These are phyloP conservation scores for Chondrilla cf. caribensis DNA, from an alignment of 37 sponge, comb jelly and placozoan genomes.

Conservation along the genomic window DNA sequence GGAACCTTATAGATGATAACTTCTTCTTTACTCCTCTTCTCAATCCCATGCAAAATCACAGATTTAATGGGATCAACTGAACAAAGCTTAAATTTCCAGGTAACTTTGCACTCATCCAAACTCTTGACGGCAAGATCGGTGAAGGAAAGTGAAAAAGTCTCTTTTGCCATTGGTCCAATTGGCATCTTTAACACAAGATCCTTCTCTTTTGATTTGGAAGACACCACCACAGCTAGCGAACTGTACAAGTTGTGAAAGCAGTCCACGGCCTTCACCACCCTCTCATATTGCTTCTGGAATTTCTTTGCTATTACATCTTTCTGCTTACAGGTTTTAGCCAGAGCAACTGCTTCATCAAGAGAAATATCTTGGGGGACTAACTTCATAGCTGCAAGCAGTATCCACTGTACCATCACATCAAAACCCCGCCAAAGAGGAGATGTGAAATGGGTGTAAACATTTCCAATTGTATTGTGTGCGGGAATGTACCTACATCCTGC, in stretches of 20 bases:
- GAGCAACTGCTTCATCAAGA: not conserved
- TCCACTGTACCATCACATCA: conserved; percentile 52
- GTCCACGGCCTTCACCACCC: not conserved
- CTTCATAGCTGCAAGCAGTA: not conserved
- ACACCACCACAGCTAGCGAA: not conserved
- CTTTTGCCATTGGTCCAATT: not conserved
- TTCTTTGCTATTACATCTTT: not conserved
- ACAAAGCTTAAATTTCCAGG: conserved; percentile 2
- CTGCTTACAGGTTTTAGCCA: not conserved
- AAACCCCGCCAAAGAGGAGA: conserved; percentile 61
- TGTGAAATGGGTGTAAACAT: conserved; percentile 58
- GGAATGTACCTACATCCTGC: not conserved
- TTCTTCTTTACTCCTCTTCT: not conserved
- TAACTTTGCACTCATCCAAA: not conserved
- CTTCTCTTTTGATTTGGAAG: not conserved
- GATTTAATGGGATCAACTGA: not conserved
- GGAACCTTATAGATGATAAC: not conserved
- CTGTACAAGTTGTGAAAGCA: not conserved
- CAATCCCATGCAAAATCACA: not conserved
- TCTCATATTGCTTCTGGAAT: conserved; percentile 37
- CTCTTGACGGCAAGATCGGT: not conserved
- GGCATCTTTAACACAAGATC: not conserved
- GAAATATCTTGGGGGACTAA: not conserved
- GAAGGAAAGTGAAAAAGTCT: not conserved
- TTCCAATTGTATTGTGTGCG: not conserved